phyloP scores from a whole-genome alignment of 2,888 invertebrate genomes.

The Sturmia bella region DNA sequence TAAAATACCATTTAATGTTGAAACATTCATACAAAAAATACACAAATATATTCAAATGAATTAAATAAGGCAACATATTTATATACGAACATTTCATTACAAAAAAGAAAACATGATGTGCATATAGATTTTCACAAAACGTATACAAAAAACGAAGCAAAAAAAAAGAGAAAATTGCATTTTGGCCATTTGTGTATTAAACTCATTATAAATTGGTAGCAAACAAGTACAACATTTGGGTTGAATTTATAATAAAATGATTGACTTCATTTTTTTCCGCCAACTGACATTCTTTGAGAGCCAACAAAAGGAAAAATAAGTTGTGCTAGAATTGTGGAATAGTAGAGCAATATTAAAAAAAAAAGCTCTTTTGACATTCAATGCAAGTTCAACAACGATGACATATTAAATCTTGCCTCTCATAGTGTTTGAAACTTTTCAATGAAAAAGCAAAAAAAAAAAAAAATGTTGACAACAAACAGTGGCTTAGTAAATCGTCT shows the following conservation, averaged over 20 bases:
- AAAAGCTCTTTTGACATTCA: constrained; percentile 64
- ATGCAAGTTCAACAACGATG: constrained; percentile 68
- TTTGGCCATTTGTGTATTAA: constrained; percentile 67
- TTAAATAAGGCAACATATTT: constrained; percentile 40
- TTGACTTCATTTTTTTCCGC: constrained; percentile 57
- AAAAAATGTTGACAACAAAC: constrained; percentile 39
- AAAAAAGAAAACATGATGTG: not conserved
- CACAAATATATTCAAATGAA: constrained; percentile 33
- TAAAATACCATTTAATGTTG: constrained; percentile 40
- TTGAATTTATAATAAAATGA: constrained; percentile 66
- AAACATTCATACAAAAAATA: not conserved
- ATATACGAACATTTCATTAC: constrained; percentile 2
- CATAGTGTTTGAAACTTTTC: constrained; percentile 56
- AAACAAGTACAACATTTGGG: constrained; percentile 68
- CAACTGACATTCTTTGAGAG: constrained; percentile 30
- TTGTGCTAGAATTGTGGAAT: constrained; percentile 32
- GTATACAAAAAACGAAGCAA: constrained; percentile 35
- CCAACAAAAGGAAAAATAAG: constrained; percentile 5
- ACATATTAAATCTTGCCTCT: constrained; percentile 62
- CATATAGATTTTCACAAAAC: constrained; percentile 21
- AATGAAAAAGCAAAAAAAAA: constrained; percentile 42
- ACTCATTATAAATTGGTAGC: constrained; percentile 69
- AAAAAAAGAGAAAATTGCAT: constrained; percentile 60
- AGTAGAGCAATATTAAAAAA: constrained; percentile 40
- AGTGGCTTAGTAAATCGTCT: constrained; percentile 10